These are phyloP conservation scores for Xanthorhoe spadicearia DNA, from an alignment of 2,888 invertebrate genomes.

Conservation along the genomic window DNA sequence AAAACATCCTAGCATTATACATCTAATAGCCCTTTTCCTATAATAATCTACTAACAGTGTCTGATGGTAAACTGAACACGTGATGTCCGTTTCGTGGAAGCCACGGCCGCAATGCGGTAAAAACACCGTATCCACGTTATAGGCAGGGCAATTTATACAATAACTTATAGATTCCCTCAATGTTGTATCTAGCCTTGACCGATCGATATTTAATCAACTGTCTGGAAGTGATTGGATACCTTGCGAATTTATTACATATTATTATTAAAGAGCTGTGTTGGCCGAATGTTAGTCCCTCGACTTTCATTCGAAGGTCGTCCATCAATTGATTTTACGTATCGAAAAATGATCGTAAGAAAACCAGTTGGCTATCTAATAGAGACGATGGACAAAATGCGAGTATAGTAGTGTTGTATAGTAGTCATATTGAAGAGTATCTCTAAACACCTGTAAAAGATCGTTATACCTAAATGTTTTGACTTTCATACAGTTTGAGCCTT, in stretches of 20 bases:
- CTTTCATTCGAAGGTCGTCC: no score
- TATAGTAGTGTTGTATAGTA: no score
- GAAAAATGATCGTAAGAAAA: no score
- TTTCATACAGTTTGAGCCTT: not conserved
- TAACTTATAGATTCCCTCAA: constrained; percentile 13
- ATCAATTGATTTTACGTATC: no score
- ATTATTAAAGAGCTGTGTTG: no score
- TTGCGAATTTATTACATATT: not conserved
- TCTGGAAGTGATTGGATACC: constrained; percentile 9
- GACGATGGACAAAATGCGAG: no score
- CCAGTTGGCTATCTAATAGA: no score
- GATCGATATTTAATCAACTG: constrained; percentile 21
- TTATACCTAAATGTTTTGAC: no score
- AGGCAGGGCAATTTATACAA: constrained; percentile 16
- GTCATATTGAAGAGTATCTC: no score
- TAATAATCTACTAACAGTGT: constrained; percentile 31
- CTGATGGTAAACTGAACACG: constrained; percentile 36
- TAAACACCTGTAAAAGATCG: no score
- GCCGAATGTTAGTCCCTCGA: no score
- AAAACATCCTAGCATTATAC: not conserved
- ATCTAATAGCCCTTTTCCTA: constrained; percentile 18
- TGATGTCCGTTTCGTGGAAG: constrained; percentile 39
- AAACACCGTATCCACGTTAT: constrained; percentile 24
- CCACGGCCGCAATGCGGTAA: constrained; percentile 44
- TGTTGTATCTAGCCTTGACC: constrained; percentile 16